A percentile compares a stretch with the other conserved stretches of the same genome.
phyloP scores from a whole-genome alignment of 2,113 vertebrate genomes.

The Junco hyemalis region DNA sequence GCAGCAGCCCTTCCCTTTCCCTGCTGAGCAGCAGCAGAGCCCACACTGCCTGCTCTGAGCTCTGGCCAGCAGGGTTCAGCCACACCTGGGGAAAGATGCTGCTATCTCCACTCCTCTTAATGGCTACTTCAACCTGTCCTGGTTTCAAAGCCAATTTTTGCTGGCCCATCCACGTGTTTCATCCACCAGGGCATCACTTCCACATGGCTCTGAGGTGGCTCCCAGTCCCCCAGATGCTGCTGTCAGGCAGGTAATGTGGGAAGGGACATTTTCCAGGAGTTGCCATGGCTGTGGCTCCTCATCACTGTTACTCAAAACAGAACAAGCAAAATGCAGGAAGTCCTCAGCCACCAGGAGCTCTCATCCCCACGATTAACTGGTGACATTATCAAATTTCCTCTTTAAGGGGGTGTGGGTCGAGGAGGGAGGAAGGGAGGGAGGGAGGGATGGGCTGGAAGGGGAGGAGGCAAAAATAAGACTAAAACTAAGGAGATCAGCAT shows the following conservation, averaged over 20 bases:
- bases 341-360: not conserved
- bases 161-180: not conserved
- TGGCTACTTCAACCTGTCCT: not conserved
- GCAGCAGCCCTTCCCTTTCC: not conserved
- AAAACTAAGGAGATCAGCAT: not conserved
- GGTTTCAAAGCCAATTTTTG: not conserved
- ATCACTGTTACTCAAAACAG: not conserved
- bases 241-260: not conserved
- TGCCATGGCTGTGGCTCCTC: not conserved
- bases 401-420: not conserved
- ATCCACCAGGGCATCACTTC: not conserved
- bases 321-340: not conserved
- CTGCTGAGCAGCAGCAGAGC: not conserved
- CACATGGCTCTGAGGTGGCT: accelerated
- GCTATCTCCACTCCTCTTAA: not conserved
- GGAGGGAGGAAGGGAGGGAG: not conserved
- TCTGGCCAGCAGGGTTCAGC: not conserved
- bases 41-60: not conserved
- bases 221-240: not conserved
- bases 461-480: not conserved
- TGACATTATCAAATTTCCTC: not conserved
- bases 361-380: not conserved
- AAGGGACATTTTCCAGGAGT: not conserved
- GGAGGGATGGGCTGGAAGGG: not conserved
- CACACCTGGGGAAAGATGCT: not conserved